A percentile compares a stretch with the other conserved stretches of the same genome.
These are phyloP conservation scores for Scortum barcoo DNA, from an alignment of 2,113 vertebrate genomes.

Conservation along the genomic window DNA sequence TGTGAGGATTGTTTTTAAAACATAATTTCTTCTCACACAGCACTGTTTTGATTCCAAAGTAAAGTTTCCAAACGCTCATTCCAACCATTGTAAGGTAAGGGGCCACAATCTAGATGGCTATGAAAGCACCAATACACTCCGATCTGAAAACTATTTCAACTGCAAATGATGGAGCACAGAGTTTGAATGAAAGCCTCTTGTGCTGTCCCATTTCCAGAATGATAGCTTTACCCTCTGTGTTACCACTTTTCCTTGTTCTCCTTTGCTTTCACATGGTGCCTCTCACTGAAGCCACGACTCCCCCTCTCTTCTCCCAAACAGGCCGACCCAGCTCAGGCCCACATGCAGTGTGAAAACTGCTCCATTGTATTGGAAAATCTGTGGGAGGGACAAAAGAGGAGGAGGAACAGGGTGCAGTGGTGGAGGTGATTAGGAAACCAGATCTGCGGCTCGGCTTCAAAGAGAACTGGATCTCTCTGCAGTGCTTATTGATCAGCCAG, in stretches of 20 bases:
- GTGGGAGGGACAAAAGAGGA: conserved; percentile 68
- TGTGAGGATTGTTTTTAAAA: neutral
- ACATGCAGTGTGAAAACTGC: conserved; percentile 75
- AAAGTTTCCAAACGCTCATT: conserved; percentile 2
- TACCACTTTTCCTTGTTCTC: conserved; percentile 67
- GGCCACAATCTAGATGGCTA: neutral
- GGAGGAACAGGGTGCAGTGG: conserved; percentile 65
- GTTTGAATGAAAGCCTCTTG: neutral
- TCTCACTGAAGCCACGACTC: conserved; percentile 31
- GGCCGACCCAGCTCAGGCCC: conserved; percentile 61
- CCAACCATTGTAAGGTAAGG: neutral
- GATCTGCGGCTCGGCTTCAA: conserved; percentile 81
- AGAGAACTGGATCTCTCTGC: conserved; percentile 79
- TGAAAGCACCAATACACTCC: neutral
- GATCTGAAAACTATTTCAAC: conserved; percentile 15
- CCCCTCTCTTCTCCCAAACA: conserved; percentile 52
- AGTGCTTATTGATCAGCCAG: conserved; percentile 81
- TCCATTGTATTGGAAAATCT: conserved; percentile 81
- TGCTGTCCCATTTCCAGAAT: conserved; percentile 31
- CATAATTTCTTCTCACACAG: neutral
- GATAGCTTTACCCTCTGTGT: conserved; percentile 34
- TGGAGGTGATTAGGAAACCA: conserved; percentile 84
- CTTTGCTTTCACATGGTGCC: conserved; percentile 49
- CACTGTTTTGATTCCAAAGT: neutral
- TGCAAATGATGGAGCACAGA: neutral